Percentiles rank a stretch among this genome's conserved stretches.
phyloP scores from a whole-genome alignment of 2,797 vertebrate genomes.

The Sebastes trivittatus region DNA sequence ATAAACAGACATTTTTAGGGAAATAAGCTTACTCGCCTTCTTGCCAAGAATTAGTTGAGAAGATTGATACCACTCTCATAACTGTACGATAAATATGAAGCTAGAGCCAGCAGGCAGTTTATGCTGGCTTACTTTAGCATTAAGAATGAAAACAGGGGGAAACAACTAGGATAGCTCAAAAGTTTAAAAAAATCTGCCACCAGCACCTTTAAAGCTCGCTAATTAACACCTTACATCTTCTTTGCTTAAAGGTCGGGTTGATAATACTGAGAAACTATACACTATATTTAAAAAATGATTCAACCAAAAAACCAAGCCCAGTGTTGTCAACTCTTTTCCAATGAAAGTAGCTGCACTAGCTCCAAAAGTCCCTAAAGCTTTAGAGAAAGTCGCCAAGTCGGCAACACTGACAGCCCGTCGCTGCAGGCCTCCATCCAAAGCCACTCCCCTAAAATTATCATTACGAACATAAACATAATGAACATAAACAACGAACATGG shows the following conservation, averaged over 20 bases:
- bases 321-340: no score
- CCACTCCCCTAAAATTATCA: no score
- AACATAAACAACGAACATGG: accelerated
- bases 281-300: no score
- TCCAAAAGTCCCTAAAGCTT: accelerated
- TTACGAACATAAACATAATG: no score
- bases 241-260: no score
- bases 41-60: not conserved
- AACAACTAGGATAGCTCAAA: not conserved
- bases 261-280: no score
- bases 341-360: no score
- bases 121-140: not conserved
- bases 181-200: not conserved
- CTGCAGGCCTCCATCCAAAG: accelerated
- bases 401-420: accelerated
- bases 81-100: not conserved
- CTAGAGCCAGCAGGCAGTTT: not conserved
- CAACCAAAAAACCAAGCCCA: no score
- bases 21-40: not conserved
- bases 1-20: not conserved
- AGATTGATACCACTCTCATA: not conserved
- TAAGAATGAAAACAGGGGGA: not conserved
- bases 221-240: not conserved
- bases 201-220: not conserved
- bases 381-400: no score